Base-by-base conservation (phyloP, 2,113 vertebrate genomes). In the Notiomystis cincta region DNA sequence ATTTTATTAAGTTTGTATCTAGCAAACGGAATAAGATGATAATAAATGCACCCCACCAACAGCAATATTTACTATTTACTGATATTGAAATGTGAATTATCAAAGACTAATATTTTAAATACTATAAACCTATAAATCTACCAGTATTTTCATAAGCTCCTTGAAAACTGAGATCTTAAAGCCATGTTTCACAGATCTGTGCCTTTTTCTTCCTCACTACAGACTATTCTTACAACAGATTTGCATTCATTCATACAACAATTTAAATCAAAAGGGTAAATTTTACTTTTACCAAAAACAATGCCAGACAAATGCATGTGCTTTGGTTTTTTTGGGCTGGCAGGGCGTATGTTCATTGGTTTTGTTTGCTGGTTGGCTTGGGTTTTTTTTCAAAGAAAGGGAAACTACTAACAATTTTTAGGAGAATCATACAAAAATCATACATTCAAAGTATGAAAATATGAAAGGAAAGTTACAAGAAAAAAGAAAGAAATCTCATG, bases 301-400 rank as follows among this genome's bases (percentile, higher is more conserved):
- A 82, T 31, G 17, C 19, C 40, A 58, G 38, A 40, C 2, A 40
- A 47, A n/a, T 6, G 1, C 9, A 7, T 24, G 12, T 37, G 17
- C 7, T 57, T 82, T 42, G 21, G n/a, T n/a, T 8, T 15, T 35
- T 30, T 16, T 3, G 3, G 3, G 21, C 11, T 54, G 24, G 28
- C 7, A 15, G 6, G 3, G 3, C 25, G 2, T 31, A 2, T 35
- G 10, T 56, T 50, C 6, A 15, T 9, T 31, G 6, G 14, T 17
- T 75, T 80, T 33, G 4, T 40, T 54, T 48, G 7, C 40, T 47
- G n/a, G 19, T n/a, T 54, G 30, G 6, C 8, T 47, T 45, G 15
- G 6, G 0, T 13, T 40, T 47, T 64, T 70, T 35, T 30, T 42
- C 12, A 4, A 9, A 54, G 20, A 51, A 25, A 60, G 30, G 2